A percentile compares a stretch with the other conserved stretches of the same genome.
These are phyloP conservation scores for Sorex maritimensis DNA, from an alignment of 2,797 vertebrate species.

Conservation along the genomic window DNA sequence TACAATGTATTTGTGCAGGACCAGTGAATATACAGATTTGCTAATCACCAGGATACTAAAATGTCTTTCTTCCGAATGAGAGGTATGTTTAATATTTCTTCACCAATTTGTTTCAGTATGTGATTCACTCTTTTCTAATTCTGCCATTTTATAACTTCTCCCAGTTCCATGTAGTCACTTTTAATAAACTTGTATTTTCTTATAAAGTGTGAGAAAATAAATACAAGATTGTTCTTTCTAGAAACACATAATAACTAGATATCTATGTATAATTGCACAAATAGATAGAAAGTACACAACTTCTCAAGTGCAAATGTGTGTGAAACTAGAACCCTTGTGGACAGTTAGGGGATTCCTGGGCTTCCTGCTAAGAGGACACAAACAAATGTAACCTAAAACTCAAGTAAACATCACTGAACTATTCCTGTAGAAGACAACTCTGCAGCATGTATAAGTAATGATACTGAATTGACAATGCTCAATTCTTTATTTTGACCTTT, in stretches of 20 bases:
- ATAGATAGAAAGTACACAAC: neutral
- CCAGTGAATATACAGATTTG: neutral
- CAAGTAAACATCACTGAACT: slow-evolving; percentile 30
- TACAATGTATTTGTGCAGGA: neutral
- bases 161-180: slow-evolving; percentile 31
- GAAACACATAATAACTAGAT: neutral
- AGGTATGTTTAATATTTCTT: neutral
- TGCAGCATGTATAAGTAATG: neutral
- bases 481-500: too few species aligned
- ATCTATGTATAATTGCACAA: neutral
- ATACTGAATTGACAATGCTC: neutral
- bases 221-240: neutral
- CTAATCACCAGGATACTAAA: slow-evolving; percentile 23
- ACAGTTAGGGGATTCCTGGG: neutral
- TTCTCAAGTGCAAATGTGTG: neutral
- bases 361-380: neutral
- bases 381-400: slow-evolving; percentile 45
- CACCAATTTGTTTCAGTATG: neutral
- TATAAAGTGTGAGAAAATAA: neutral
- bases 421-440: neutral
- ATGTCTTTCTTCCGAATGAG: neutral
- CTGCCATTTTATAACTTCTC: neutral
- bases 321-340: neutral
- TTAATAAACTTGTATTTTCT: slow-evolving; percentile 17
- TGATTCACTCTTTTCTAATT: neutral